These are phyloP conservation scores for Phrynocephalus forsythii DNA, from an alignment of 2,797 vertebrate genomes.

Conservation along the genomic window DNA sequence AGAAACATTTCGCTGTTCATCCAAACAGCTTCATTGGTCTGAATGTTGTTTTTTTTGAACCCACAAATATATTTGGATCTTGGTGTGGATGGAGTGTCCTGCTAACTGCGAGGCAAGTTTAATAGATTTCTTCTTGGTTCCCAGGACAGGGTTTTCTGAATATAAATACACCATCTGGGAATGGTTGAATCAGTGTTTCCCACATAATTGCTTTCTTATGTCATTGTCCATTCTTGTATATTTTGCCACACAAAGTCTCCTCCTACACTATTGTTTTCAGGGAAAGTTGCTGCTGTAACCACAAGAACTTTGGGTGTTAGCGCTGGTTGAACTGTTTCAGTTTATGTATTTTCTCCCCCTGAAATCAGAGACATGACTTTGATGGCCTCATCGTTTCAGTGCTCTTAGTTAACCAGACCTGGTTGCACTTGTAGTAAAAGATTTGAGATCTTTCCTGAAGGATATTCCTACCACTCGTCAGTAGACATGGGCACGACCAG, in stretches of 20 bases:
- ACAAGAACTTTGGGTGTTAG: conserved; percentile 26
- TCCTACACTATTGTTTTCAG: conserved; percentile 42
- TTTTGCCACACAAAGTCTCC: conserved; percentile 49
- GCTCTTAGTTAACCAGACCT: background rate
- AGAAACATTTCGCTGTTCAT: no score
- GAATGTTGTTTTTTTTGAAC: background rate
- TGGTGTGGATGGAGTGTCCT: conserved; percentile 46
- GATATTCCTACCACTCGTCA: background rate
- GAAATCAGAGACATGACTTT: conserved; percentile 15
- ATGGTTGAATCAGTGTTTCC: conserved; percentile 65
- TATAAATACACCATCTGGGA: conserved; percentile 74
- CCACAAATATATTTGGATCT: conserved; percentile 27
- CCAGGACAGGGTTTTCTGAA: conserved; percentile 54
- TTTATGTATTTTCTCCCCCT: no score
- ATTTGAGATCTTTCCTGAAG: background rate
- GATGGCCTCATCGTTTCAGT: conserved; percentile 11
- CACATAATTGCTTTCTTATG: conserved; percentile 73
- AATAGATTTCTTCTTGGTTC: conserved; percentile 66
- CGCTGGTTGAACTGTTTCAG: conserved; percentile 1
- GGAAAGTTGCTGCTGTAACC: background rate
- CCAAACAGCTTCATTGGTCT: no score
- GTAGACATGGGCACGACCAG: no score
- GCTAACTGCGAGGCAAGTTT: conserved; percentile 67
- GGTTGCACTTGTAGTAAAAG: background rate
- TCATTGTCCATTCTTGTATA: conserved; percentile 52